Percentiles rank a stretch among this genome's conserved stretches.
Evolutionary conservation across 2,113 vertebrate species (phyloP).

Genomic region (Felis chaus): DNA sequence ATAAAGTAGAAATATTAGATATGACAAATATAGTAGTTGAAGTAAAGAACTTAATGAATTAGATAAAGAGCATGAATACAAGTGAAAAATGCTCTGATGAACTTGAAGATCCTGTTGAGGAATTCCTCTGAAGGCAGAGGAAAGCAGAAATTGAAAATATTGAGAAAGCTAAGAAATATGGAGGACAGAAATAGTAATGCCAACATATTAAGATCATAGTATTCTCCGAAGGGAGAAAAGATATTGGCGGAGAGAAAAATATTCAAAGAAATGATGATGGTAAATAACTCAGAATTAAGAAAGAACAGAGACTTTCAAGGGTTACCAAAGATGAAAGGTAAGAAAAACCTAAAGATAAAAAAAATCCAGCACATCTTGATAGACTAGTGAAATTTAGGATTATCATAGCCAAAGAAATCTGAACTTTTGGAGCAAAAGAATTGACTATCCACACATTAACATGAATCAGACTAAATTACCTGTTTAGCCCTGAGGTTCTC

Average conservation of each 20-base stretch:
- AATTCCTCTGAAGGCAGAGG: neutral
- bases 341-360: neutral
- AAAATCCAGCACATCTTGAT: neutral
- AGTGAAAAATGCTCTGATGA: constrained; percentile 18
- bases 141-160: neutral
- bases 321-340: neutral
- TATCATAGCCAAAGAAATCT: neutral
- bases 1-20: neutral
- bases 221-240: neutral
- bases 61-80: neutral
- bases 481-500: neutral
- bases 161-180: neutral
- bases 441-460: neutral
- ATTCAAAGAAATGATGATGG: neutral
- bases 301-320: neutral
- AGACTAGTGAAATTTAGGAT: neutral
- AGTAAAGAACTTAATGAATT: neutral
- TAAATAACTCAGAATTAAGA: neutral
- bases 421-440: constrained; percentile 2
- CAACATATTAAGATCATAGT: neutral
- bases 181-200: neutral
- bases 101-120: constrained; percentile 1
- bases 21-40: neutral
- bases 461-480: neutral
- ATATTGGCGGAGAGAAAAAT: neutral